These are phyloP conservation scores for Orchesella cincta DNA, from an alignment of 1,140 invertebrate genomes.

Conservation along the genomic window DNA sequence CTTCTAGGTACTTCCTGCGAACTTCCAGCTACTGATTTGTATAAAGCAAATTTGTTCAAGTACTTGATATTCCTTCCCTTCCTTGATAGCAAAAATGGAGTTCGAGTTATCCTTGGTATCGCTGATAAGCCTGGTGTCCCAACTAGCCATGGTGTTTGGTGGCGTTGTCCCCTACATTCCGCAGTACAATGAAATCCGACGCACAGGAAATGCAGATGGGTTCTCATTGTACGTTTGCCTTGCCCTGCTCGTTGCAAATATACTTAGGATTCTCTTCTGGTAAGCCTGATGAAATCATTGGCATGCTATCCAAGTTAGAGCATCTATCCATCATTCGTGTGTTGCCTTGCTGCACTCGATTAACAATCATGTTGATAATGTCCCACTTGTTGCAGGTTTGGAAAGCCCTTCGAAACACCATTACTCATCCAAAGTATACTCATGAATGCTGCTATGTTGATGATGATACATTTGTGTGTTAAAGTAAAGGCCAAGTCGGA, in stretches of 20 bases:
- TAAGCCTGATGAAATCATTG: no score
- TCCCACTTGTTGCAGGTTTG: slow-evolving; percentile 91
- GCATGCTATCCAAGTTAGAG: no score
- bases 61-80: no score
- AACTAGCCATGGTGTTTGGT: slow-evolving; percentile 79
- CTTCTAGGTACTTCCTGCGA: no score
- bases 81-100: slow-evolving; percentile 3
- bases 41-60: no score
- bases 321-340: no score
- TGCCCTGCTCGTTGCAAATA: slow-evolving; percentile 91
- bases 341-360: no score
- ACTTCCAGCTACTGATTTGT: no score
- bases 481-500: slow-evolving; percentile 80
- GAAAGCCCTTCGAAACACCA: slow-evolving; percentile 91
- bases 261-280: slow-evolving; percentile 96
- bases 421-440: slow-evolving; percentile 94
- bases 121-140: slow-evolving; percentile 39
- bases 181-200: slow-evolving; percentile 89
- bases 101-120: slow-evolving; percentile 3
- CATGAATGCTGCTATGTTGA: slow-evolving; percentile 95
- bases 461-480: slow-evolving; percentile 93
- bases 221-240: slow-evolving; percentile 97
- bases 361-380: no score
- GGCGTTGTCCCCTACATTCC: slow-evolving; percentile 85
- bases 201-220: slow-evolving; percentile 86